Percentiles rank a stretch among this genome's conserved stretches.
phyloP scores from a whole-genome alignment of 1,140 invertebrate genomes.

The Brachionus asplanchnoidis region DNA sequence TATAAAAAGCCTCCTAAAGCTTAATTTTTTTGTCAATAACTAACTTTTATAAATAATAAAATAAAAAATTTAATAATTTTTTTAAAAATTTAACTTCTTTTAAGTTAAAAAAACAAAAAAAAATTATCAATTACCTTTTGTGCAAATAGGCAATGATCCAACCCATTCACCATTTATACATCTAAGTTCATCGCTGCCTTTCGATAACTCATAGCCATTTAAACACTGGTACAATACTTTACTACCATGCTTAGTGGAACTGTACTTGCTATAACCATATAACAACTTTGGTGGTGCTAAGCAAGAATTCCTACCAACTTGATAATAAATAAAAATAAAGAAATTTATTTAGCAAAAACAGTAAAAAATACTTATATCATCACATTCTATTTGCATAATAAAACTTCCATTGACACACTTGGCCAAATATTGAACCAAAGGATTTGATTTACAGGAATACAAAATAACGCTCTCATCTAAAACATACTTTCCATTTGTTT shows the following conservation, averaged over 20 bases:
- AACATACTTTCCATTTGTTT: neutral
- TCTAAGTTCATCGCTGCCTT: constrained; percentile 7
- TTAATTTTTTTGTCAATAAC: too few relatives aligned
- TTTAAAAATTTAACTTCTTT: too few relatives aligned
- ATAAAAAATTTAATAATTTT: too few relatives aligned
- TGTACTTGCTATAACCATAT: constrained; percentile 20
- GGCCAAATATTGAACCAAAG: neutral
- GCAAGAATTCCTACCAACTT: neutral
- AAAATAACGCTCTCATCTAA: neutral
- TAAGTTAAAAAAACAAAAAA: too few relatives aligned
- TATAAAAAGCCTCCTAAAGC: too few relatives aligned
- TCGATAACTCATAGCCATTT: constrained; percentile 32
- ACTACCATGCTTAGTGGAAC: constrained; percentile 20
- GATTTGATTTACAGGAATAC: neutral
- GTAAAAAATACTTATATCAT: neutral
- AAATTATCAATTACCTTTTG: constrained; percentile 70
- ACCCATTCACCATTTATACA: constrained; percentile 77
- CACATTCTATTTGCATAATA: neutral
- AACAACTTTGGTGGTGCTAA: neutral
- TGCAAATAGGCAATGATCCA: constrained; percentile 78
- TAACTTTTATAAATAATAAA: too few relatives aligned
- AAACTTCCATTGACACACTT: constrained; percentile 25
- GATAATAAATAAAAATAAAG: neutral
- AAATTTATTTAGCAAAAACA: neutral
- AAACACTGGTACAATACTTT: constrained; percentile 25